Evolutionary conservation across 1,140 invertebrate species (phyloP), one percentile per base, ranked within the genome.

Genomic region (Leptopilina boulardi): DNA sequence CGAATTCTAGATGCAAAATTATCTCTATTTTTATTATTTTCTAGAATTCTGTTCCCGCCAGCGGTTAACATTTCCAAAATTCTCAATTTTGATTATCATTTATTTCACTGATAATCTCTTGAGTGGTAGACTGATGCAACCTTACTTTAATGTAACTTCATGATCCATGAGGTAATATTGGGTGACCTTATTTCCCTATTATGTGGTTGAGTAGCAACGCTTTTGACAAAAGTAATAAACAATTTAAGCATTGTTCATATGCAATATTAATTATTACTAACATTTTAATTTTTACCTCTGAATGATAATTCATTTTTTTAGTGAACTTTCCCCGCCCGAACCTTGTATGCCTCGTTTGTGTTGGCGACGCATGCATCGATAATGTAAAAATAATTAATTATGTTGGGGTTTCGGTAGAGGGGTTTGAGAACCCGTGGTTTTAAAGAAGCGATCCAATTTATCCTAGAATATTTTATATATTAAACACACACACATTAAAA

Each of bases 331-430:
- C 30, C 59, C 59, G 23, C 23, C 26, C 59, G 2, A 30, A 34
- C 30, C 21, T n/a, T 26, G 21, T n/a, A 30, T 1, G 2, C 26
- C 11, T 15, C 15, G 59, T 23, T 13, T 30, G 26, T 66, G 26
- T 6, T 66, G 1, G 2, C 4, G 59, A 34, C 59, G 59, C 26
- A 15, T 66, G 59, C 59, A 34, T 66, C 75, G 78, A 86, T 83
- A 81, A 80, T 47, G 80, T 84, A 74, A 73, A 78, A 80, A 83
- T 82, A 83, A 87, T 85, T 82, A 87, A 86, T 87, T 82, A 79
- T 77, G 26, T 23, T 75, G 66, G 72, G 71, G 66, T 66, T 76
- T 76, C 21, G 56, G 3, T 66, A 66, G 15, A 15, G 15, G 59
- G 59, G 23, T 66, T 38, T 34, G 26, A 11, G 23, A 30, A 23